phyloP scores from a whole-genome alignment of 2,888 invertebrate genomes.

The Apamea crenata region DNA sequence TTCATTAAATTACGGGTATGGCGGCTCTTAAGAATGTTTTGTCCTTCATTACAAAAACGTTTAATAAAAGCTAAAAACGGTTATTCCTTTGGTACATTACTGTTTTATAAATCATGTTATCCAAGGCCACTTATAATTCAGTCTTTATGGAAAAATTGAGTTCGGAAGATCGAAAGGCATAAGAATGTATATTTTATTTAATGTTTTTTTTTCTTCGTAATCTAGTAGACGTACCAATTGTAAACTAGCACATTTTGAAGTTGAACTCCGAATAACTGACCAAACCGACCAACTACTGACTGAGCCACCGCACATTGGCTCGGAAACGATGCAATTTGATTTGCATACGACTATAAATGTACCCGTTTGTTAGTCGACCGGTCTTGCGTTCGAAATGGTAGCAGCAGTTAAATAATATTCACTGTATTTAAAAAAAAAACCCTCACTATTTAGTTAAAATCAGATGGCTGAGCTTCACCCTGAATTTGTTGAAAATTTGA shows the following conservation, averaged over 20 bases:
- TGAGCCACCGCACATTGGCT: slow-evolving; percentile 18
- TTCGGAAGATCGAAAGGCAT: background rate
- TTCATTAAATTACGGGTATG: slow-evolving; percentile 10
- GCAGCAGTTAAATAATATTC: slow-evolving; percentile 48
- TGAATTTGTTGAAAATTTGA: slow-evolving; percentile 23
- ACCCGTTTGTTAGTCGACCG: slow-evolving; percentile 45
- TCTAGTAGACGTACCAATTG: background rate
- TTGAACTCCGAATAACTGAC: background rate
- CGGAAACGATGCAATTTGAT: slow-evolving; percentile 59
- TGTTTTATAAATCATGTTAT: slow-evolving; percentile 48
- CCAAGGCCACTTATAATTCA: slow-evolving; percentile 29
- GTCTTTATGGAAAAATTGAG: slow-evolving; percentile 15
- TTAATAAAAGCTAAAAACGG: slow-evolving; percentile 38
- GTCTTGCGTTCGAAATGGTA: slow-evolving; percentile 41
- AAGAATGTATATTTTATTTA: background rate
- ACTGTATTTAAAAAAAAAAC: slow-evolving; percentile 36
- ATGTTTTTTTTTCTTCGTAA: background rate
- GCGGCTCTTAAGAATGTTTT: slow-evolving; percentile 4
- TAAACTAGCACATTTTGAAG: background rate
- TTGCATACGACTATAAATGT: slow-evolving; percentile 63
- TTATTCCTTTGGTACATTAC: slow-evolving; percentile 44
- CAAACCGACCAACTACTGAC: slow-evolving; percentile 26
- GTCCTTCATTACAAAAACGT: slow-evolving; percentile 1
- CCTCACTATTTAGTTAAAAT: slow-evolving; percentile 33
- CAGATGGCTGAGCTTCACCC: slow-evolving; percentile 5